phyloP scores from a whole-genome alignment of 2,888 invertebrate species.

The Perizoma flavofasciatum region DNA sequence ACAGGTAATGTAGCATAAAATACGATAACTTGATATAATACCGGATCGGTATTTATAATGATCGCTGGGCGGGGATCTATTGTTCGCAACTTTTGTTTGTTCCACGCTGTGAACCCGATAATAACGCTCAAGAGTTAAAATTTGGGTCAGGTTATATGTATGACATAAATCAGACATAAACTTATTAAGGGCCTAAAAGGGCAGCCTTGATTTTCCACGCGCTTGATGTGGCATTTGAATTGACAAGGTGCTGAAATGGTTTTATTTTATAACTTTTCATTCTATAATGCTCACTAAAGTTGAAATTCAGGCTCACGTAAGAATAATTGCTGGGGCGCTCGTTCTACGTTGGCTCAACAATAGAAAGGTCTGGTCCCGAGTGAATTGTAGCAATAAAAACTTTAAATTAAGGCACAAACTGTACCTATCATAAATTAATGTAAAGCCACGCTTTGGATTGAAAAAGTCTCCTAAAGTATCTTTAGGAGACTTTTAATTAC shows the following conservation, averaged over 20 bases:
- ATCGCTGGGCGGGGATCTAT: conserved; percentile 50
- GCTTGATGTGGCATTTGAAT: conserved; percentile 12
- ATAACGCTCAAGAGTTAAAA: conserved; percentile 76
- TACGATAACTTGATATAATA: conserved; percentile 11
- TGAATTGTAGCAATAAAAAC: conserved; percentile 54
- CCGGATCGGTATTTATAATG: conserved; percentile 24
- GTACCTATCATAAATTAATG: conserved; percentile 40
- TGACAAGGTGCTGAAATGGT: neutral
- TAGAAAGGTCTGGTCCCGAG: conserved; percentile 41
- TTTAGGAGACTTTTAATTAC: too few relatives aligned
- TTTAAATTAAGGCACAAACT: conserved; percentile 52
- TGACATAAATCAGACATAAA: conserved; percentile 76
- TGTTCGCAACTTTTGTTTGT: conserved; percentile 74
- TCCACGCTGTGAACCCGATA: conserved; percentile 62
- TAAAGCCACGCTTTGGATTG: conserved; percentile 23
- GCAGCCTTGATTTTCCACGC: conserved; percentile 55
- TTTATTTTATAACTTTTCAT: neutral
- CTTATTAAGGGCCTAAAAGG: conserved; percentile 72
- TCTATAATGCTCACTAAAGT: too few relatives aligned
- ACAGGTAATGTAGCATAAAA: neutral
- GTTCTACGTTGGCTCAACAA: conserved; percentile 39
- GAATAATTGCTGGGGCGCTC: conserved; percentile 45
- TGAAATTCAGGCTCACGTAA: conserved; percentile 30
- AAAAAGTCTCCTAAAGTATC: conserved; percentile 18
- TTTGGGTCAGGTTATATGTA: conserved; percentile 68